phyloP scores from a whole-genome alignment of 2,797 vertebrate species.

The Sternotherus odoratus region DNA sequence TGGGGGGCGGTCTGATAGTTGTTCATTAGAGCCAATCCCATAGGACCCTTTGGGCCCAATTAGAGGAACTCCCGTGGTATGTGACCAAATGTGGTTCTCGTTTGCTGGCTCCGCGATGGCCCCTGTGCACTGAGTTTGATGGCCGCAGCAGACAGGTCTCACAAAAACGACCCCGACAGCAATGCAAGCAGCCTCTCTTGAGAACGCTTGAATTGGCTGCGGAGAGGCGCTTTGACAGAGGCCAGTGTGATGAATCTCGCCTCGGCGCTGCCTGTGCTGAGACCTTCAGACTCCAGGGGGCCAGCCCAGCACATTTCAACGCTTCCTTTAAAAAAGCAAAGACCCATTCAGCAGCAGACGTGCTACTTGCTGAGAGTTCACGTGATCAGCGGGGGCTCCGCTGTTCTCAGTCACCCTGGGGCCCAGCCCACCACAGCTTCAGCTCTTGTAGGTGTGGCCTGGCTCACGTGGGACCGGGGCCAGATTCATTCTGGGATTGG shows the following conservation, averaged over 20 bases:
- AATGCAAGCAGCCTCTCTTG: not conserved
- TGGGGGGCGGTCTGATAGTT: not conserved
- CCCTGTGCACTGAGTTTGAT: not conserved
- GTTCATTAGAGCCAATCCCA: not conserved
- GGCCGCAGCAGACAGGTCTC: not conserved
- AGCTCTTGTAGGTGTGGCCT: not conserved
- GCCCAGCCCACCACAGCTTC: not conserved
- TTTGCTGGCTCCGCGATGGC: not conserved
- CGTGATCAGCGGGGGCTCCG: not conserved
- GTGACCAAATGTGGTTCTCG: not conserved
- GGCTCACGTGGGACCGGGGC: not conserved
- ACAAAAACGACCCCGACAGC: too few relatives aligned
- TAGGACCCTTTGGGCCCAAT: not conserved
- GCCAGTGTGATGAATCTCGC: not conserved
- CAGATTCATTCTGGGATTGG: too few relatives aligned
- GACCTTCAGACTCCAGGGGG: not conserved
- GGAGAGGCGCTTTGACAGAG: not conserved
- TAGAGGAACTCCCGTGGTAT: not conserved
- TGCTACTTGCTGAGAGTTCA: not conserved
- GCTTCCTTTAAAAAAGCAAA: not conserved
- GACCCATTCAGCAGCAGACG: too few relatives aligned
- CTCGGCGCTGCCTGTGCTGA: not conserved
- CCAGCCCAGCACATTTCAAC: not conserved
- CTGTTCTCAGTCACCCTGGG: not conserved
- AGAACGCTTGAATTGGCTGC: not conserved